Conservation (phyloP, 2,113 vertebrate species). For the Casuarius casuarius region DNA sequence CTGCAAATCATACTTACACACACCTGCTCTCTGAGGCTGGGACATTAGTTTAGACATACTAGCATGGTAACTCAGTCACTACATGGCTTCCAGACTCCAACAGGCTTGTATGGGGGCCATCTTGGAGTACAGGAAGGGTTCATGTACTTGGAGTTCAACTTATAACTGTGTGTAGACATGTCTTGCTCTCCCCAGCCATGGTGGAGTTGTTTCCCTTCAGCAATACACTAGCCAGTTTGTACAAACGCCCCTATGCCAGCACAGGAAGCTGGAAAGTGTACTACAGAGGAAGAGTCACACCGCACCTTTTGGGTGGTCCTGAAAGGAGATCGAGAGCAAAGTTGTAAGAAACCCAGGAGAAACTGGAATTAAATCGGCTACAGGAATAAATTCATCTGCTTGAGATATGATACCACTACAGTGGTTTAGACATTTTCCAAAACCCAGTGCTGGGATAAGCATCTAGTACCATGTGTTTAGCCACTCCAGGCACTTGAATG, state of each 20-base stretch:
- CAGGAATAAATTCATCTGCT: neutral
- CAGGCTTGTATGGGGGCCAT: neutral
- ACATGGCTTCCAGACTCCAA: neutral
- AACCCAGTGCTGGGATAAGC: neutral
- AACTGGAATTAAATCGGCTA: neutral
- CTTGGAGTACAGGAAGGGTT: too few species aligned
- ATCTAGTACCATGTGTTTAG: slow-evolving; percentile 6
- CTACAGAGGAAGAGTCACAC: neutral
- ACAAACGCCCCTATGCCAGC: accelerated
- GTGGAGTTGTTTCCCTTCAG: neutral
- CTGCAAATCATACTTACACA: neutral
- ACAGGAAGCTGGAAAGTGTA: neutral
- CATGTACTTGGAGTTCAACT: too few species aligned
- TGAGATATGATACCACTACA: neutral
- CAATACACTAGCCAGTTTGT: neutral
- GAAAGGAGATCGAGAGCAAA: neutral
- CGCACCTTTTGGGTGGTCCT: neutral
- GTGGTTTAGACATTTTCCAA: neutral
- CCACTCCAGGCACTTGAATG: neutral
- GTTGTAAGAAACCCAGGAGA: neutral
- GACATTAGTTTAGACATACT: neutral
- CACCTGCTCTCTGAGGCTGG: accelerated
- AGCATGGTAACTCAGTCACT: too few species aligned
- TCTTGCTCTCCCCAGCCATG: too few species aligned
- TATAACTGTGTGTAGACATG: too few species aligned